These are phyloP conservation scores for Drosophila atroscutellata DNA, from an alignment of 2,888 invertebrate genomes.

Conservation along the genomic window DNA sequence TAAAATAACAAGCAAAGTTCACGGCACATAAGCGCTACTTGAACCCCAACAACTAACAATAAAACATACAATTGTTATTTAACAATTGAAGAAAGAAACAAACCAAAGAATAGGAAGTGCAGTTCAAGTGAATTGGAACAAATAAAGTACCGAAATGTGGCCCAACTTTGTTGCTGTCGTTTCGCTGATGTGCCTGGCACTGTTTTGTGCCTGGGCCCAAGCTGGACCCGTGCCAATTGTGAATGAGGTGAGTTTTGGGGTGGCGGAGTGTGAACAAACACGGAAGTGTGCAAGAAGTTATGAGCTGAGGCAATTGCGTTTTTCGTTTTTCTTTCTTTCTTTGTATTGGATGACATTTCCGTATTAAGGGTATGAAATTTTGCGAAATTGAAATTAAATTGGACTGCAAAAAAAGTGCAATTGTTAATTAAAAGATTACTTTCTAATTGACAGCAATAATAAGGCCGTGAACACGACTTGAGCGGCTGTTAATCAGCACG, in stretches of 20 bases:
- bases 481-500: slow-evolving; percentile 59
- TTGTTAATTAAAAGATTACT: slow-evolving; percentile 61
- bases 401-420: slow-evolving; percentile 38
- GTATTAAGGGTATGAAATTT: slow-evolving; percentile 15
- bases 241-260: slow-evolving; percentile 80
- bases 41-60: slow-evolving; percentile 40
- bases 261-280: slow-evolving; percentile 5
- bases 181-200: slow-evolving; percentile 63
- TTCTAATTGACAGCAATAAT: slow-evolving; percentile 53
- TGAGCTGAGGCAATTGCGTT: slow-evolving; percentile 8
- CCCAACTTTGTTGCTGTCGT: slow-evolving; percentile 68
- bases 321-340: not conserved
- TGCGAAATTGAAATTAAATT: slow-evolving; percentile 4
- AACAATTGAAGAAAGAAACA: slow-evolving; percentile 41
- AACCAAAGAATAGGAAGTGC: slow-evolving; percentile 37
- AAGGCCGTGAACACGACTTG: slow-evolving; percentile 53
- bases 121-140: slow-evolving; percentile 19
- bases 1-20: slow-evolving; percentile 53
- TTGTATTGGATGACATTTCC: slow-evolving; percentile 39
- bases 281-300: slow-evolving; percentile 22
- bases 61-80: slow-evolving; percentile 36
- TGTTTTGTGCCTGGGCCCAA: slow-evolving; percentile 66
- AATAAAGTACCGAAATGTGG: slow-evolving; percentile 64
- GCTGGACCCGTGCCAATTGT: slow-evolving; percentile 83
- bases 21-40: slow-evolving; percentile 26